These are phyloP conservation scores for Athrips mouffetella DNA, from an alignment of 2,888 invertebrate species.

Conservation along the genomic window DNA sequence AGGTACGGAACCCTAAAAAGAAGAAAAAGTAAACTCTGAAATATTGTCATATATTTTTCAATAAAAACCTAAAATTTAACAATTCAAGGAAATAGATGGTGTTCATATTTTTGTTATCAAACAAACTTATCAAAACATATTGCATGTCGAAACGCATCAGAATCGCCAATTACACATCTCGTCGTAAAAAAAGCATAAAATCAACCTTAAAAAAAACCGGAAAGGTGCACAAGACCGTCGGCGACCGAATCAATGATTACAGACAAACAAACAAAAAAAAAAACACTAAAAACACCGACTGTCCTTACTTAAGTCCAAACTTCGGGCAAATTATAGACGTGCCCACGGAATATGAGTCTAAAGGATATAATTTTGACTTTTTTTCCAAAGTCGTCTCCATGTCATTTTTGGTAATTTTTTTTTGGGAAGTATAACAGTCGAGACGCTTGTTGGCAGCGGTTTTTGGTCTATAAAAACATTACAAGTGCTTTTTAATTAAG, in stretches of 20 bases:
- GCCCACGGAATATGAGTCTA: slow-evolving; percentile 35
- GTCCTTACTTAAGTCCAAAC: slow-evolving; percentile 54
- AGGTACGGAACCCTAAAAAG: too few relatives aligned
- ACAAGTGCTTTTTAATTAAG: neutral
- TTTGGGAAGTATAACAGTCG: slow-evolving; percentile 28
- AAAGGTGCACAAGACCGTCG: slow-evolving; percentile 38
- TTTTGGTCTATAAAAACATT: neutral
- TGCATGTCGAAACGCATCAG: slow-evolving; percentile 12
- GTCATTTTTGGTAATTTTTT: slow-evolving; percentile 46
- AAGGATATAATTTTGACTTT: slow-evolving; percentile 37
- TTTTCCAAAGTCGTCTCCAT: slow-evolving; percentile 34
- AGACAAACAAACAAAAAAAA: slow-evolving; percentile 39
- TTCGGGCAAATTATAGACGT: slow-evolving; percentile 57
- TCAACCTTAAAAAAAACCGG: slow-evolving; percentile 39
- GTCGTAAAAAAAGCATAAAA: slow-evolving; percentile 30
- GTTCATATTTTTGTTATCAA: too few relatives aligned
- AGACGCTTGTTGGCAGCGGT: neutral
- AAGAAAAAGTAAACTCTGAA: too few relatives aligned
- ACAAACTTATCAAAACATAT: neutral
- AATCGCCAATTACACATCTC: slow-evolving; percentile 13
- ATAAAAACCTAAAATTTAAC: too few relatives aligned
- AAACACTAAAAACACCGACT: slow-evolving; percentile 39
- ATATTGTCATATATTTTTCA: too few relatives aligned
- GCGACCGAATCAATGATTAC: slow-evolving; percentile 44
- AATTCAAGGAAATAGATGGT: too few relatives aligned